Percentiles rank a stretch among this genome's conserved stretches.
phyloP scores from a whole-genome alignment of 2,888 invertebrate genomes.

The Metacarcinus magister region DNA sequence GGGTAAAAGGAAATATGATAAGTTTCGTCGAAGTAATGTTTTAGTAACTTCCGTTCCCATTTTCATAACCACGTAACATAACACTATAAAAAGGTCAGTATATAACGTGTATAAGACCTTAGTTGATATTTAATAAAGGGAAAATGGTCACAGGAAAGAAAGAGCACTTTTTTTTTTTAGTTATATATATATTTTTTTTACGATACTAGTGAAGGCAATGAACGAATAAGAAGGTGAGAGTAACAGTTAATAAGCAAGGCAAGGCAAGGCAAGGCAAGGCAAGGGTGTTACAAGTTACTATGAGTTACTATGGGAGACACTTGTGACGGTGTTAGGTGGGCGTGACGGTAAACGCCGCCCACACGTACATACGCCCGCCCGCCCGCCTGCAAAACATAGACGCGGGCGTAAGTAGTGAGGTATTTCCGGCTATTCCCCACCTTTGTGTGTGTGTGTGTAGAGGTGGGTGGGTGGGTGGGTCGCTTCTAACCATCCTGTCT shows the following conservation, averaged over 20 bases:
- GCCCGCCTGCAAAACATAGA: constrained; percentile 35
- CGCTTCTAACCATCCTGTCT: not conserved
- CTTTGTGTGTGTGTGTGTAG: not conserved
- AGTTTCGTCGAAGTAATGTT: no score
- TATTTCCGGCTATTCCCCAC: constrained; percentile 40
- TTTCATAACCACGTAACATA: no score
- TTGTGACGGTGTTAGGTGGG: not conserved
- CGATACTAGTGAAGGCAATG: not conserved
- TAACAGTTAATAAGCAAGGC: not conserved
- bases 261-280: not conserved
- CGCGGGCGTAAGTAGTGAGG: constrained; percentile 45
- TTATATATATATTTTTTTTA: not conserved
- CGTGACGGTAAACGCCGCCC: not conserved
- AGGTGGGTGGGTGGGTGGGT: not conserved
- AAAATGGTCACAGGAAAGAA: not conserved
- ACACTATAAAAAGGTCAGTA: no score
- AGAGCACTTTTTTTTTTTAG: no score
- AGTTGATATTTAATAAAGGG: not conserved
- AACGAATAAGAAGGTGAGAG: not conserved
- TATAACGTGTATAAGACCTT: no score
- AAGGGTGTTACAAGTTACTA: not conserved
- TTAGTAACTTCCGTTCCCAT: no score
- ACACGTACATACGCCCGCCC: no score
- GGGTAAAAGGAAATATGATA: not conserved
- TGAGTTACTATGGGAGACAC: not conserved